Evolutionary conservation across 2,888 invertebrate genomes (phyloP).

Genomic region (Meliscaeva auricollis): DNA sequence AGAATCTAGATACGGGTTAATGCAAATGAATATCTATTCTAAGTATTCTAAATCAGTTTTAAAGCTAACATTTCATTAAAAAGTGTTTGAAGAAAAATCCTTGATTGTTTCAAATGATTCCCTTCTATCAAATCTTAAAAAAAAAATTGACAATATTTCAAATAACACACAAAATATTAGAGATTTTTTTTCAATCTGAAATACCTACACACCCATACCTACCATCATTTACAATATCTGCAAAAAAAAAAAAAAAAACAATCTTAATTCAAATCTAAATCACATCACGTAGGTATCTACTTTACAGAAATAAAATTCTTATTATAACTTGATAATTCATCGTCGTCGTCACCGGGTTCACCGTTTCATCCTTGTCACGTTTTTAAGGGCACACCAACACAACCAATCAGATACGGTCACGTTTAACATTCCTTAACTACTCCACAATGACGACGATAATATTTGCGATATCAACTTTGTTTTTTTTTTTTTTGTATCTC

Average conservation of each 20-base stretch:
- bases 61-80: no score
- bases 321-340: slow-evolving; percentile 16
- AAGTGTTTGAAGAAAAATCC: no score
- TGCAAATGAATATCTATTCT: no score
- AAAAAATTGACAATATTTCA: no score
- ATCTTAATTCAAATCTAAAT: slow-evolving; percentile 16
- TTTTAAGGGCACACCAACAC: slow-evolving; percentile 1
- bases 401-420: slow-evolving; percentile 33
- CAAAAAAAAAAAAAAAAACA: not conserved
- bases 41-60: no score
- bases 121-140: no score
- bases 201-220: no score
- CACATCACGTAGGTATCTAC: not conserved
- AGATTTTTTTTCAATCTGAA: no score
- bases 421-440: slow-evolving; percentile 19
- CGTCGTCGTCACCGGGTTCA: not conserved
- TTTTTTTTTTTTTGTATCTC: not conserved
- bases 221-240: no score
- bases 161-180: no score
- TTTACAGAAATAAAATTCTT: slow-evolving; percentile 4
- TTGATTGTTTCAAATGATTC: no score
- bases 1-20: no score
- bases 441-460: slow-evolving; percentile 20
- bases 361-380: slow-evolving; percentile 14
- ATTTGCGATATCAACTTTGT: slow-evolving; percentile 13